These are phyloP conservation scores for Aegypius monachus DNA, from an alignment of 2,113 vertebrate species.

Conservation along the genomic window DNA sequence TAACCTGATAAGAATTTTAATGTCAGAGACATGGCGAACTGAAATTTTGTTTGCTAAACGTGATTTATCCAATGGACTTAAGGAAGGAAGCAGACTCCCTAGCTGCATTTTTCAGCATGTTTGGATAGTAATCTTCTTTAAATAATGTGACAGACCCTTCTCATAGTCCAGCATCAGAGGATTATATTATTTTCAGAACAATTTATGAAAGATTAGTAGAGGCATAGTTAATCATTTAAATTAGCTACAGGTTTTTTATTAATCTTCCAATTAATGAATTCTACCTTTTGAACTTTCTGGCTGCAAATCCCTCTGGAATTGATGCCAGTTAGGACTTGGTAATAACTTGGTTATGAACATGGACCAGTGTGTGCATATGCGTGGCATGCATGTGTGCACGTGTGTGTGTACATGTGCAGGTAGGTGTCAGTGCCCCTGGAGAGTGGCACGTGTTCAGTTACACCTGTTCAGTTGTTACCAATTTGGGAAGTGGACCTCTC, in stretches of 20 bases:
- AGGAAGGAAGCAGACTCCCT: background rate
- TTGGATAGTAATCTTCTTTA: conserved; percentile 39
- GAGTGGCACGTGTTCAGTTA: background rate
- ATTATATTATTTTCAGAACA: conserved; percentile 41
- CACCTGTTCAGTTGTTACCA: background rate
- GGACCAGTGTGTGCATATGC: background rate
- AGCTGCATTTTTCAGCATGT: background rate
- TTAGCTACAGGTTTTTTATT: conserved; percentile 25
- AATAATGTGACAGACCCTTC: background rate
- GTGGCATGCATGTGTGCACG: background rate
- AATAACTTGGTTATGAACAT: background rate
- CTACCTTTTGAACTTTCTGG: conserved; percentile 43
- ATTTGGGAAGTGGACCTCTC: background rate
- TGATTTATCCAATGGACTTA: background rate
- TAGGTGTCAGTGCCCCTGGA: background rate
- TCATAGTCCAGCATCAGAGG: background rate
- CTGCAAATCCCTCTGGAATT: background rate
- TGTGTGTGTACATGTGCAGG: background rate
- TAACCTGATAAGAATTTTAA: background rate
- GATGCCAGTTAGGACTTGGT: background rate
- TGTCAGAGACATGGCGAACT: background rate
- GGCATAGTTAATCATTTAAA: conserved; percentile 35
- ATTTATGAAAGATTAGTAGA: conserved; percentile 36
- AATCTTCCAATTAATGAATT: conserved; percentile 31
- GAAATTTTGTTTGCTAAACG: background rate